Conservation (phyloP, 2,888 invertebrate genomes). For the Drosophila anceps region DNA sequence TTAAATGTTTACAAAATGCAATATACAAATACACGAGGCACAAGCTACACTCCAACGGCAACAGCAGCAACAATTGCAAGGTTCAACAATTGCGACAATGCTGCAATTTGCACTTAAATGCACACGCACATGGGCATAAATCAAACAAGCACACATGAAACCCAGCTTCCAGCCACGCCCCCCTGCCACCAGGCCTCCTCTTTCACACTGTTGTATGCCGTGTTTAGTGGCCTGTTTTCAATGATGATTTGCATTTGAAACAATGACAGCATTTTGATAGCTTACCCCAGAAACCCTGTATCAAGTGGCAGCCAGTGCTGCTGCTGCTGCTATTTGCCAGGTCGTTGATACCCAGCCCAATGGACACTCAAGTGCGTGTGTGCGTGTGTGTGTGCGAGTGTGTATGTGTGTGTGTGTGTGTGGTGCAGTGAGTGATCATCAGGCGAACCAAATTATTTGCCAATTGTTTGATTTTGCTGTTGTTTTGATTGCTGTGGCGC, state of each 20-base stretch:
- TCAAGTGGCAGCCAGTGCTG: conserved; percentile 24
- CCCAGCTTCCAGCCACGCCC: not conserved
- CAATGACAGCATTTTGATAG: conserved; percentile 67
- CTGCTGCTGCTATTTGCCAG: conserved; percentile 24
- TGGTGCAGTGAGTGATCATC: conserved; percentile 50
- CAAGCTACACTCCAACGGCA: conserved; percentile 7
- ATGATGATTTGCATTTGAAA: conserved; percentile 77
- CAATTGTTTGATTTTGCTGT: conserved; percentile 52
- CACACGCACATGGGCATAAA: conserved; percentile 69
- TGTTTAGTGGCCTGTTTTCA: conserved; percentile 62
- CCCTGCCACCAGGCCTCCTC: no score
- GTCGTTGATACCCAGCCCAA: conserved; percentile 24
- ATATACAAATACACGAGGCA: conserved; percentile 64
- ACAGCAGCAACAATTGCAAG: conserved; percentile 17
- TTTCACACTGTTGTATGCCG: conserved; percentile 2
- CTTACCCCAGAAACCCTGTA: conserved; percentile 25
- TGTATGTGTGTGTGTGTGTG: conserved; percentile 13
- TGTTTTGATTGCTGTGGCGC: conserved; percentile 48
- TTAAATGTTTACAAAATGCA: conserved; percentile 79
- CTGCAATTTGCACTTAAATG: conserved; percentile 77
- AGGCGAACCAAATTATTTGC: conserved; percentile 65
- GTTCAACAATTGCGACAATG: conserved; percentile 35
- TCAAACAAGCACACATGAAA: conserved; percentile 56
- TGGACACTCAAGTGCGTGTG: not conserved
- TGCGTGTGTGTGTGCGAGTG: conserved; percentile 3